Evolutionary conservation across 2,113 vertebrate genomes (phyloP), one percentile per base, ranked within the genome.

Genomic region (Chamaetylas fuelleborni): DNA sequence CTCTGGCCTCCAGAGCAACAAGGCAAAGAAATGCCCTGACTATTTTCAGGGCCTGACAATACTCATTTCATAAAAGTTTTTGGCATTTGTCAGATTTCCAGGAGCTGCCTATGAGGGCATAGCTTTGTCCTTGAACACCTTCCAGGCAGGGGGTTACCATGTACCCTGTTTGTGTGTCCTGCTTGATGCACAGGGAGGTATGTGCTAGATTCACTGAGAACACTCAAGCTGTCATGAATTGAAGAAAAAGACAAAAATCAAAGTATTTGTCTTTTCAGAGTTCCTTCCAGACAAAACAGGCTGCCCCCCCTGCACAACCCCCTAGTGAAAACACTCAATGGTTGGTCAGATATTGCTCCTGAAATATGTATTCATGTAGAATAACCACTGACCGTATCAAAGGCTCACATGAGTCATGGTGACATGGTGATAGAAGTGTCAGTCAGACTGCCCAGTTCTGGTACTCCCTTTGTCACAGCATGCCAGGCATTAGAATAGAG

Each of bases 381-480:
- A 18, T 48, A 42, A 57, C n/a, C 66, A 45, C 31, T 57, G 79
- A 36, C 24, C 38, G 10, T 0, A 5, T 22, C 0, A 0, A 56
- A 33, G 61, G 40, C 28, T 72, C 16, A 4, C 19, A 2, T 13
- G 84, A 23, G 17, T 33, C 40, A 17, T 0, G 0, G 36, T 56
- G 67, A 34, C 26, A 43, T 0, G 7, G 17, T 1, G 5, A 18
- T 9, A 50, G 66, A 72, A 33, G 20, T 47, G 51, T 38, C 19
- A 56, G 18, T 34, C 13, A 76, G 19, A 15, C 31, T 69, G 66
- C 29, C 66, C 9, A 38, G 0, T 50, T 66, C 67, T 83, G 38
- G 14, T 42, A 11, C 14, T 57, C 10, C 40, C 11, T 76, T 76
- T 42, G 14, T 42, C 24, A 58, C 2, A 6, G 28, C 5, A 1